Evolutionary conservation across 2,888 invertebrate species (phyloP).

Genomic region (Minunthozetes semirufus): DNA sequence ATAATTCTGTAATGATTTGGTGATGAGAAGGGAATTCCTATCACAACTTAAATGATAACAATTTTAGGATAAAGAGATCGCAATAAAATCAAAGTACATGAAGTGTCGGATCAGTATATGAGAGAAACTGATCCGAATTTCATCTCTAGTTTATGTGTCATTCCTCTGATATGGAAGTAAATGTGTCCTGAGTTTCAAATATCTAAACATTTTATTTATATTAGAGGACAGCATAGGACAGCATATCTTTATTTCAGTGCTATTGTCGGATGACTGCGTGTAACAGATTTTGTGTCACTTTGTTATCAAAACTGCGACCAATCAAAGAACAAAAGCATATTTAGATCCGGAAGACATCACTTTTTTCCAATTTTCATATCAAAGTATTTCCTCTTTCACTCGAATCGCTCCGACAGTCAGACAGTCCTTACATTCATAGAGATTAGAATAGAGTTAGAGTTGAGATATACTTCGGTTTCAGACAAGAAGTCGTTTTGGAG

Average conservation of each 20-base stretch:
- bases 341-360: not conserved
- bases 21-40: too few species aligned
- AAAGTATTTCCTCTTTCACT: conserved; percentile 1
- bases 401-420: not conserved
- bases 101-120: too few species aligned
- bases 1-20: too few species aligned
- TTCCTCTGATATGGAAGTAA: not conserved
- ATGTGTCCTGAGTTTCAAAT: not conserved
- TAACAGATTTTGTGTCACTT: too few species aligned
- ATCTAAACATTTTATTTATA: not conserved
- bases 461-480: not conserved
- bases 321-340: not conserved
- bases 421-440: not conserved
- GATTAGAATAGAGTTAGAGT: not conserved
- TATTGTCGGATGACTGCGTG: not conserved
- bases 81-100: too few species aligned
- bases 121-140: too few species aligned
- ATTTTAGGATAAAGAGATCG: too few species aligned
- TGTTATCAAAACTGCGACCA: not conserved
- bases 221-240: not conserved
- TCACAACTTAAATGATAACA: too few species aligned
- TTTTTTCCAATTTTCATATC: conserved; percentile 2
- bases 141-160: not conserved
- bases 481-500: not conserved
- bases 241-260: not conserved